phyloP scores from a whole-genome alignment of 2,113 vertebrate species.

The Notarius lentiginosus region DNA sequence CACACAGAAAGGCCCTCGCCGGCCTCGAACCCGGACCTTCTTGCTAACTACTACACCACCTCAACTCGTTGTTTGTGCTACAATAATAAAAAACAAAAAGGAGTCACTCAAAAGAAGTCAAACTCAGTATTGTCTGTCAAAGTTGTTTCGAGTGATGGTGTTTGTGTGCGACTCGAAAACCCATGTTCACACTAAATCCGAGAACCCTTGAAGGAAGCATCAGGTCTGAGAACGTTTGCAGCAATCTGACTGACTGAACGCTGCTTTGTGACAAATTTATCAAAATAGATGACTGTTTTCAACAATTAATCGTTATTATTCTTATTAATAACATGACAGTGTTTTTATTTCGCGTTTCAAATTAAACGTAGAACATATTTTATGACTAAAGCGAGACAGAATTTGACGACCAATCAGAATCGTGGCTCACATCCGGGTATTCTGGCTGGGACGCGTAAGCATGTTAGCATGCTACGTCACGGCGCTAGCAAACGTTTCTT shows the following conservation, averaged over 20 bases:
- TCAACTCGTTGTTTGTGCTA: too few relatives aligned
- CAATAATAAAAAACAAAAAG: too few relatives aligned
- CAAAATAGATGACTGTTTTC: not conserved
- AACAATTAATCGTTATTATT: not conserved
- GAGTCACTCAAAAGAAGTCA: too few relatives aligned
- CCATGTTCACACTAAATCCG: not conserved
- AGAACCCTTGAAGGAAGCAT: not conserved
- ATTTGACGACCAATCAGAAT: constrained; percentile 2
- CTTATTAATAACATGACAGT: too few relatives aligned
- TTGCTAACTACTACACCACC: too few relatives aligned
- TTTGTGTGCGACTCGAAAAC: not conserved
- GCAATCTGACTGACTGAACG: not conserved
- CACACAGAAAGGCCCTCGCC: too few relatives aligned
- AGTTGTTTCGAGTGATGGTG: too few relatives aligned
- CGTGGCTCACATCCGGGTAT: not conserved
- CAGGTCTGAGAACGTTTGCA: too few relatives aligned
- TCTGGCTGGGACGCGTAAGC: not conserved
- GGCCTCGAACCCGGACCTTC: too few relatives aligned
- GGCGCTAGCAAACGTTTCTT: not conserved
- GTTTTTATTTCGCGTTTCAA: not conserved
- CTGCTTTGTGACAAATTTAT: not conserved
- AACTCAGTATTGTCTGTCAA: too few relatives aligned
- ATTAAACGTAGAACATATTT: not conserved
- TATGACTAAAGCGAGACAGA: not conserved
- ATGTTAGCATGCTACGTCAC: not conserved